Evolutionary conservation across 1,140 invertebrate genomes (phyloP), one percentile per base, ranked within the genome.

Genomic region (Thaumatotibia leucotreta): DNA sequence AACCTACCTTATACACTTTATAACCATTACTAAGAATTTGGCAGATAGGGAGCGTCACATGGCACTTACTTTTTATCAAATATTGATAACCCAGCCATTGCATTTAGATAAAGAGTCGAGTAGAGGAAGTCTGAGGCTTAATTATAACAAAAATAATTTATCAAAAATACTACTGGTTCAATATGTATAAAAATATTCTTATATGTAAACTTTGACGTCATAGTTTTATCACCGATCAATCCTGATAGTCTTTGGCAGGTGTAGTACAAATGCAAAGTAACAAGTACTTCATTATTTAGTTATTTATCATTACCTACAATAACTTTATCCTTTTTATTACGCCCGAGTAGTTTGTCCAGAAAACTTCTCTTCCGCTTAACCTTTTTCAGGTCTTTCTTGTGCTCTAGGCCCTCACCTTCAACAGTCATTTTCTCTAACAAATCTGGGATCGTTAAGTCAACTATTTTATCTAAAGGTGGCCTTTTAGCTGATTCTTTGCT

Each of bases 331-430:
- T 88, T 80, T 69, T 88, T 89, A 33, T 91, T 91, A 50, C 86
- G 79, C 33, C 86, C 86, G 64, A 91, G 72, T 35, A 91, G 77
- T 75, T 91, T 91, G 58, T 91, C 85, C 27, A 91, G 61, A 66
- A 91, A 91, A 79, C 88, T 91, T 64, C 88, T 73, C 79, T 89
- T 89, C 72, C 86, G 74, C 68, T 89, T 89, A 6, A 91, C 82
- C 74, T 88, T 91, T 58, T 84, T 89, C 2, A 73, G 68, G 23
- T 72, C 73, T 11, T 70, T 82, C 49, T 78, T 84, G 61, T 83
- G 70, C 70, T 84, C 80, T 35, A 82, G 66, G 63, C 72, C 67
- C 27, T 88, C 85, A 17, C 79, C 86, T 58, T 91, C 87, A 0
- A 64, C 72, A 29, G 76, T 84, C 75, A 91, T 91, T 70, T 88